A percentile compares a stretch with the other conserved stretches of the same genome.
Evolutionary conservation across 2,113 vertebrate species (phyloP).

Genomic region (Procapra przewalskii): DNA sequence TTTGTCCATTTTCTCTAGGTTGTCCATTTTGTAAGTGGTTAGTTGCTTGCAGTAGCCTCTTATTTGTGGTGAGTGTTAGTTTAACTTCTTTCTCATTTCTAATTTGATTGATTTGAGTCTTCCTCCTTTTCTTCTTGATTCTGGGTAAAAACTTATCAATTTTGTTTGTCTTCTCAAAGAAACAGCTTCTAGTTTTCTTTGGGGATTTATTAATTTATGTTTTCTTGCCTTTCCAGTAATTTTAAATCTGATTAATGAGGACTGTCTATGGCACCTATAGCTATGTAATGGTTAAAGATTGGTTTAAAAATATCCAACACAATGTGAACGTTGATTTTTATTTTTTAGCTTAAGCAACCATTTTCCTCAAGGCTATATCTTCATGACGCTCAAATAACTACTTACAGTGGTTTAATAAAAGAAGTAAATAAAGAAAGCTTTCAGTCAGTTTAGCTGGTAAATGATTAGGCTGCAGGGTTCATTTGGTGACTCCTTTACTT

Average conservation of each 20-base stretch:
- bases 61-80: not conserved
- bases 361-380: not conserved
- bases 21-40: not conserved
- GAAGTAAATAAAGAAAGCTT: not conserved
- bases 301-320: not conserved
- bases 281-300: not conserved
- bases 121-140: not conserved
- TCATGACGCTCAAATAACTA: not conserved
- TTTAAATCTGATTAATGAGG: not conserved
- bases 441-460: not conserved
- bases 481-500: not conserved
- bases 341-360: not conserved
- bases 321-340: not conserved
- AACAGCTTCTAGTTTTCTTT: not conserved
- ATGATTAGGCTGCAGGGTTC: not conserved
- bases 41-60: not conserved
- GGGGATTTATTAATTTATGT: not conserved
- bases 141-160: not conserved
- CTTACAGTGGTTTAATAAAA: not conserved
- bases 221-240: not conserved
- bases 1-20: not conserved
- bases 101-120: not conserved
- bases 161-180: not conserved
- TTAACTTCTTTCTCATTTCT: not conserved
- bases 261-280: not conserved